Evolutionary conservation across 2,113 vertebrate genomes (phyloP).

Genomic region (Seriola quinqueradiata): DNA sequence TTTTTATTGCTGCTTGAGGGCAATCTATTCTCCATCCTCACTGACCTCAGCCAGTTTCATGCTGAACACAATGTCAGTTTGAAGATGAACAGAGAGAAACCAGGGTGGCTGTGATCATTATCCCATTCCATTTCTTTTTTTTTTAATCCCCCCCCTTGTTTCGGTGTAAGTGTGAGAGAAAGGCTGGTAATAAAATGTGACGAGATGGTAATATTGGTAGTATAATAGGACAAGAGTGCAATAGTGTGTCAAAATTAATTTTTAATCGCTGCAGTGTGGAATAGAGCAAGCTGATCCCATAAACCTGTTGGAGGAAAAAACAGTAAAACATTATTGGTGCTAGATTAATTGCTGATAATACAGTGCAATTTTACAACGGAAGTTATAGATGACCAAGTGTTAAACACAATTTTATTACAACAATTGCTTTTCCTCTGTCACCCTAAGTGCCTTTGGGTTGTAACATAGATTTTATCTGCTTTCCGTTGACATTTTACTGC

Average conservation of each 20-base stretch:
- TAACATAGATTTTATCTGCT: constrained; percentile 64
- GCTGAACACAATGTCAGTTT: constrained; percentile 61
- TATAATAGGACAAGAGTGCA: constrained; percentile 55
- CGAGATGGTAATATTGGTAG: constrained; percentile 49
- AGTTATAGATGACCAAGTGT: constrained; percentile 65
- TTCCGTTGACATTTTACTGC: constrained; percentile 57
- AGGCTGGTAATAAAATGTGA: constrained; percentile 68
- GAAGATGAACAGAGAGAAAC: constrained; percentile 63
- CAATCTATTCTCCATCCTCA: constrained; percentile 54
- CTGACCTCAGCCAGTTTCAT: constrained; percentile 61
- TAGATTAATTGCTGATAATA: constrained; percentile 67
- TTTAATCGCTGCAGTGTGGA: constrained; percentile 65
- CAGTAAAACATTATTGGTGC: constrained; percentile 30
- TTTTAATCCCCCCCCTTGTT: constrained; percentile 42
- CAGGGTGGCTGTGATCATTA: constrained; percentile 57
- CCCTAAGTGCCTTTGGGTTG: constrained; percentile 53
- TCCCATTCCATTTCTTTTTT: constrained; percentile 27
- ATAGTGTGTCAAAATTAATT: constrained; percentile 65
- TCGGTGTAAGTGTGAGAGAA: constrained; percentile 43
- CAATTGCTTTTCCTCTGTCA: constrained; percentile 64
- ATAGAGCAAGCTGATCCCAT: constrained; percentile 53
- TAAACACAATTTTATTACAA: constrained; percentile 70
- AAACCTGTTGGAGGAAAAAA: constrained; percentile 42
- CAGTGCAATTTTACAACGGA: constrained; percentile 53
- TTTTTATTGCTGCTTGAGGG: constrained; percentile 62